Base-by-base conservation (phyloP, 2,113 vertebrate genomes). In the Egretta garzetta region DNA sequence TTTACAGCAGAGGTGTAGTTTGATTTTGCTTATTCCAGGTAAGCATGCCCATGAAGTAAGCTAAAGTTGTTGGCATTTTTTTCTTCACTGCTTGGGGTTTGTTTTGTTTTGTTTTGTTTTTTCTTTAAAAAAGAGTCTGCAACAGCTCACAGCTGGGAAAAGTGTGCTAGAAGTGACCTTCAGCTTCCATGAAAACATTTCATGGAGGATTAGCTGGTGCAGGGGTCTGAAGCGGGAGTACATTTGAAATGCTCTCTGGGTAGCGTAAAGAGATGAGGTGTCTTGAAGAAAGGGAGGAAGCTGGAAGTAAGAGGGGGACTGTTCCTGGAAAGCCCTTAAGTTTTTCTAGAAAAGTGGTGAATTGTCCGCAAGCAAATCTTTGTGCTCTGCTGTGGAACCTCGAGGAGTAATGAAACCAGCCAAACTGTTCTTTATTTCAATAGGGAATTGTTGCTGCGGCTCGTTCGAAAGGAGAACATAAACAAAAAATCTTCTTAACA, bases 381-480 rank as follows among this genome's bases (percentile, higher is more conserved):
- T 63, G 73, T 39, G 58, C 66, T 91, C 8, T 75, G 30, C 83
- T 63, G 41, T 63, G 53, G 33, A 41, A 16, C 7, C 30, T 74
- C 33, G 56, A 86, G 92, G 89, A 88, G 85, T 66, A 55, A 62
- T 52, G 17, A 95, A 95, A 83, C 93, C 89, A 93, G 73, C 56
- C 67, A 33, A 68, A 49, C 28, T 66, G 28, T 96, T 82, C 67
- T 98, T 97, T 96, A 95, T 98, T 97, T 97, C 96, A 79, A 91
- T 85, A 99, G 99, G 99, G 99, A 88, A 97, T 99, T 88, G 99
- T 99, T 93, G 99, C 99, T 92, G 98, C 98, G 8, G 99, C 99
- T 24, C 99, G 99, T 91, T 99, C 99, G 33, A 99, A 99, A 98
- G 99, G 99, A 96, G 99, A 99, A 88, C 99, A 99, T 98, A 99